Conservation (phyloP, 2,113 vertebrate genomes). For the Gambusia holbrooki region DNA sequence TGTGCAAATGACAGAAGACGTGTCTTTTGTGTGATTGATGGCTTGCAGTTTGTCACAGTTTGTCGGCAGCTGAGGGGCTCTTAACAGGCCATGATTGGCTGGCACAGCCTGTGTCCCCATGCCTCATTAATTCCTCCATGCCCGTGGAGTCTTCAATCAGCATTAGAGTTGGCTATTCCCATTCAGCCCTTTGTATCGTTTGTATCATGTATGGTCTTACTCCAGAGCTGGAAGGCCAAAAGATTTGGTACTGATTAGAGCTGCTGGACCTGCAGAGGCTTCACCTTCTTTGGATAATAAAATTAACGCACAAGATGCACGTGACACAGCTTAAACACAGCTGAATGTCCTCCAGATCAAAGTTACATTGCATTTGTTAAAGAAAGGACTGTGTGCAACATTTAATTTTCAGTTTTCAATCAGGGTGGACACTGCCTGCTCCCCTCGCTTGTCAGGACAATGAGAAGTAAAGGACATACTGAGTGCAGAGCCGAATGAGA, state of each 20-base stretch:
- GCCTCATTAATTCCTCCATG: slow-evolving; percentile 70
- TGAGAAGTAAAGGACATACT: slow-evolving; percentile 65
- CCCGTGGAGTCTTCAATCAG: slow-evolving; percentile 55
- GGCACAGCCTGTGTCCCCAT: slow-evolving; percentile 41
- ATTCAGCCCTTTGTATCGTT: slow-evolving; percentile 3
- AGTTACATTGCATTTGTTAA: slow-evolving; percentile 9
- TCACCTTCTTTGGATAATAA: neutral
- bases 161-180: slow-evolving; percentile 49
- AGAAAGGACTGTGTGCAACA: slow-evolving; percentile 1
- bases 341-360: neutral
- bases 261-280: neutral
- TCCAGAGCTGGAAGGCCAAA: slow-evolving; percentile 9
- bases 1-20: neutral
- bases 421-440: slow-evolving; percentile 47
- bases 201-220: slow-evolving; percentile 4
- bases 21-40: slow-evolving; percentile 66
- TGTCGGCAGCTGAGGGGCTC: slow-evolving; percentile 54
- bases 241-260: slow-evolving; percentile 25
- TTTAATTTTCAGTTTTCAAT: slow-evolving; percentile 34
- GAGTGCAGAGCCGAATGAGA: slow-evolving; percentile 54
- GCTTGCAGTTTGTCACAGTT: slow-evolving; percentile 58
- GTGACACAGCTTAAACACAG: neutral
- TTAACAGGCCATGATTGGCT: slow-evolving; percentile 65
- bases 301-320: neutral
- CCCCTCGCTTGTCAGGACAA: slow-evolving; percentile 60